Base-by-base conservation (phyloP, 1,140 invertebrate genomes). In the Drosophila sp. region DNA sequence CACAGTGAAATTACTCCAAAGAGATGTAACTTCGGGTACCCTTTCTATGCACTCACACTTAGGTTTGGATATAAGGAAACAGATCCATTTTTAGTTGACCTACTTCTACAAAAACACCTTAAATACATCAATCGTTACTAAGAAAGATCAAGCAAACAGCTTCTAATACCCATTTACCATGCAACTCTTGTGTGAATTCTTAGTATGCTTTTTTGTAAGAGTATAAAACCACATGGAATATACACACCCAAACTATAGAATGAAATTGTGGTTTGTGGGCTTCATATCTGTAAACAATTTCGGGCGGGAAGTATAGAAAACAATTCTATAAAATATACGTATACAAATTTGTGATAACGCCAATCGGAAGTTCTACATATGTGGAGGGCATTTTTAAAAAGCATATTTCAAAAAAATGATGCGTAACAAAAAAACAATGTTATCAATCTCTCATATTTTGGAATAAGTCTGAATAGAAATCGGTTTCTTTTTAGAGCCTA, bases 211-310 rank as follows among this genome's bases (percentile, higher is more conserved):
- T 47, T 47, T 8, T 27, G 6, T 50, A 27, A 50, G 23, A 25
- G 44, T 27, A 50, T 50, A 23, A 50, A 50, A 50, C 17, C 17
- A 17, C 17, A 17, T 17, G 17, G 17, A 17, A 17, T 17, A 50
- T 10, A 27, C 5, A 4, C 35, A 17, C 17, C 17, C 41, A 41
- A 17, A 4, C 40, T 23, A 44, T 6, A 10, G 27, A 27, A 25
- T 47, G 23, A 25, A 47, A 50, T 10, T 27, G 2, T 50, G 25
- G 25, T 6, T 50, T 50, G 8, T 1, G 3, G 23, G 23, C 27
- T 10, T 50, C 23, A 50, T 50, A 27, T 50, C 7, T 50, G 44
- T 50, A 50, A 50, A 50, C 44, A 50, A 50, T 27, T 50, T 50
- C 23, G 7, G 44, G 23, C 23, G 44, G 44, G 23, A 27, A 50